These are phyloP conservation scores for Drosophila eohydei DNA, from an alignment of 2,888 invertebrate species.

Conservation along the genomic window DNA sequence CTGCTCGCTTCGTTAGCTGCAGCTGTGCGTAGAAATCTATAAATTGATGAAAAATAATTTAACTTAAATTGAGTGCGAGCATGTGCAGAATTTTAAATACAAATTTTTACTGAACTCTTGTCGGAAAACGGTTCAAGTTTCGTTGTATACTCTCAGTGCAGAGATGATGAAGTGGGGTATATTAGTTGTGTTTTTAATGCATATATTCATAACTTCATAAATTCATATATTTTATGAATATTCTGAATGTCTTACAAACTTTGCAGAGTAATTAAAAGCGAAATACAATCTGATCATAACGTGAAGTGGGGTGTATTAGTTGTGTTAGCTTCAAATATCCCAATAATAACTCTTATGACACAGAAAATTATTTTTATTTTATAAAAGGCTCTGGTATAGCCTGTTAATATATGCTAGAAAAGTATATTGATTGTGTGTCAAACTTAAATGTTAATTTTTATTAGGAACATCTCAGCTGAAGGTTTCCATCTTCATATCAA, in stretches of 20 bases:
- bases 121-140: conserved; percentile 13
- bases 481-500: too few relatives aligned
- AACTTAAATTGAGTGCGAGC: conserved; percentile 75
- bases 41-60: conserved; percentile 72
- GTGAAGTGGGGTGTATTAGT: neutral
- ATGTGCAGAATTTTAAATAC: conserved; percentile 74
- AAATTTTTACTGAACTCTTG: conserved; percentile 38
- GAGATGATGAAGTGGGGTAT: neutral
- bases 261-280: too few relatives aligned
- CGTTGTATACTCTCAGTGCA: neutral
- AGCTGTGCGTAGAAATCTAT: conserved; percentile 47
- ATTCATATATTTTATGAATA: too few relatives aligned
- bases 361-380: neutral
- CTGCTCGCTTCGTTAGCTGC: conserved; percentile 23
- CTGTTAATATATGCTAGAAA: neutral
- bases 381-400: neutral
- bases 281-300: too few relatives aligned
- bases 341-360: neutral
- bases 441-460: neutral
- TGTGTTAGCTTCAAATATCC: neutral
- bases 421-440: neutral
- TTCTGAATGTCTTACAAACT: neutral
- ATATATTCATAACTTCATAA: too few relatives aligned
- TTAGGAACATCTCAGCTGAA: neutral
- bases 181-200: neutral